A percentile compares a stretch with the other conserved stretches of the same genome.
These are phyloP conservation scores for Ispidina picta DNA, from an alignment of 2,797 vertebrate genomes.

Conservation along the genomic window DNA sequence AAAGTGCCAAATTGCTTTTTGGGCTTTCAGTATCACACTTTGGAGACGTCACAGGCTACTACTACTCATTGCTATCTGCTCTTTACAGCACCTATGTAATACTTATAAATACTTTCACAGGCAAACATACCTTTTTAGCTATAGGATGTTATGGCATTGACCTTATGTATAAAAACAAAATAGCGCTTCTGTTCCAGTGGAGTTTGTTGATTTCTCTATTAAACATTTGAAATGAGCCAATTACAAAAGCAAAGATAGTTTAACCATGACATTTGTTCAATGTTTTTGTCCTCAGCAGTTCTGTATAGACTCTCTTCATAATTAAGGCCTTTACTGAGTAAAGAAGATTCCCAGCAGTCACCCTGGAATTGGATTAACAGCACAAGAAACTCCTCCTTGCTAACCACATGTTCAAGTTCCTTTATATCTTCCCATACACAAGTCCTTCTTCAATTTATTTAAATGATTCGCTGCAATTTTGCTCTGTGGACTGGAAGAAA, in stretches of 20 bases:
- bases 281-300: slow-evolving; percentile 44
- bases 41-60: slow-evolving; percentile 23
- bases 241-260: slow-evolving; percentile 42
- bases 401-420: slow-evolving; percentile 34
- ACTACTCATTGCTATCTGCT: slow-evolving; percentile 21
- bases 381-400: slow-evolving; percentile 41
- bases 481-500: slow-evolving; percentile 41
- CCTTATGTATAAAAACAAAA: background rate
- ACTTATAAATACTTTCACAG: slow-evolving; percentile 29
- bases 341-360: slow-evolving; percentile 57
- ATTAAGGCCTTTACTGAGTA: slow-evolving; percentile 46
- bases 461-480: slow-evolving; percentile 59
- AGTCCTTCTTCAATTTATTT: slow-evolving; percentile 40
- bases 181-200: slow-evolving; percentile 21
- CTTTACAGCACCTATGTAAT: background rate
- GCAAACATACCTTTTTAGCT: background rate
- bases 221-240: slow-evolving; percentile 24
- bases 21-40: slow-evolving; percentile 9
- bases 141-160: slow-evolving; percentile 16
- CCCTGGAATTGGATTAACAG: slow-evolving; percentile 50
- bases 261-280: slow-evolving; percentile 37
- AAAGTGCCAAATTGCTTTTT: slow-evolving; percentile 10
- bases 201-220: slow-evolving; percentile 19
- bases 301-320: slow-evolving; percentile 15
- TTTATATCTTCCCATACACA: slow-evolving; percentile 37